These are phyloP conservation scores for Halichondria panicea DNA, from an alignment of 37 sponge, comb jelly and placozoan species.

Conservation along the genomic window DNA sequence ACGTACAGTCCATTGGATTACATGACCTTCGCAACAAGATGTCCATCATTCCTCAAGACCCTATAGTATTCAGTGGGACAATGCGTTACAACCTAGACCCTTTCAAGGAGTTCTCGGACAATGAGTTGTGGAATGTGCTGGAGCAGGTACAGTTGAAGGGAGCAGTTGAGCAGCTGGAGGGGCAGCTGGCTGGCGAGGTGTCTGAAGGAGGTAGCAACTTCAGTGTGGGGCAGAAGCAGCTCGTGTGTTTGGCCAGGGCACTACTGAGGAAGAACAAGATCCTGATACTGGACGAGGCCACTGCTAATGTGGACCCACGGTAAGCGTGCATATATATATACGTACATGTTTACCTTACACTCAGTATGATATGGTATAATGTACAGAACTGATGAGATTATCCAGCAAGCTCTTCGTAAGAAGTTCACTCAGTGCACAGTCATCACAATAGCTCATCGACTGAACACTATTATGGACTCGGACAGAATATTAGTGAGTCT, in stretches of 20 bases:
- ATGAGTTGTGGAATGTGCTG: conserved; percentile 73
- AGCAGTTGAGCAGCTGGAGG: conserved; percentile 47
- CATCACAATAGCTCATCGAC: conserved; percentile 94
- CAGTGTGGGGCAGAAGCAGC: conserved; percentile 85
- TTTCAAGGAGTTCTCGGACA: conserved; percentile 60
- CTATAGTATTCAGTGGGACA: conserved; percentile 86
- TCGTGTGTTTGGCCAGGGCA: conserved; percentile 85
- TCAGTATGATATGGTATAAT: not conserved
- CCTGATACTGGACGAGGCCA: conserved; percentile 87
- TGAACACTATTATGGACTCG: conserved; percentile 95
- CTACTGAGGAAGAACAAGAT: conserved; percentile 79
- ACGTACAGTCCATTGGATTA: conserved; percentile 67
- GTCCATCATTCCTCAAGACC: conserved; percentile 93
- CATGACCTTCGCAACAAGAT: conserved; percentile 78
- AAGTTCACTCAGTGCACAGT: conserved; percentile 85
- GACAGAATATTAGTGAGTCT: conserved; percentile 79
- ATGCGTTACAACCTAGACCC: conserved; percentile 91
- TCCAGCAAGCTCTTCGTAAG: conserved; percentile 82
- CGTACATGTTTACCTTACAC: not conserved
- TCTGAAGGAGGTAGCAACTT: conserved; percentile 82
- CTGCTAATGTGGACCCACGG: conserved; percentile 85
- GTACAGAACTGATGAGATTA: conserved; percentile 86
- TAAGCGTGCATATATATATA: conserved; percentile 35
- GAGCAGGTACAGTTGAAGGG: conserved; percentile 82
- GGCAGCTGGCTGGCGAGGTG: conserved; percentile 55